phyloP scores from a whole-genome alignment of 1,140 invertebrate genomes.

The Bombus terrestris region DNA sequence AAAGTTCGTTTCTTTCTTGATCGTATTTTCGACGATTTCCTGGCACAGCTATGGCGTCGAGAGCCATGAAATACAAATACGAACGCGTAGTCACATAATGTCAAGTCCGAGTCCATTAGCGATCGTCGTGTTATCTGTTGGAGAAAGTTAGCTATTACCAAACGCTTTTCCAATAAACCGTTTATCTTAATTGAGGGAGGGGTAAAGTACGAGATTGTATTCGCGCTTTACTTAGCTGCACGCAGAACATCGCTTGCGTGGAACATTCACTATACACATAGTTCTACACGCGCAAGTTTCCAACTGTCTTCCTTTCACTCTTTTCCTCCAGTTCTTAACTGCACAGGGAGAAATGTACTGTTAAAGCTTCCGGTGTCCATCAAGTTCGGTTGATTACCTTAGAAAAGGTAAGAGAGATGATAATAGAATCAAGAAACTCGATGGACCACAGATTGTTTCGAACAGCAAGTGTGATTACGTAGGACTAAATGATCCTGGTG shows the following conservation, averaged over 20 bases:
- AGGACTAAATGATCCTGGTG: slow-evolving; percentile 29
- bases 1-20: slow-evolving; percentile 40
- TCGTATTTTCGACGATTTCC: slow-evolving; percentile 15
- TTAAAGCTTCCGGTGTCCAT: slow-evolving; percentile 37
- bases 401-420: background rate
- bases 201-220: background rate
- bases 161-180: slow-evolving; percentile 34
- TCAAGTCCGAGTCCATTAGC: slow-evolving; percentile 29
- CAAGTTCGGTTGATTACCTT: slow-evolving; percentile 28
- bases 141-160: background rate
- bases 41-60: background rate
- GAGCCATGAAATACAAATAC: background rate
- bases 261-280: background rate
- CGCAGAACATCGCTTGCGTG: background rate
- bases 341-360: slow-evolving; percentile 50
- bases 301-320: slow-evolving; percentile 17
- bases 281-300: background rate
- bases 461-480: slow-evolving; percentile 33
- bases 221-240: background rate
- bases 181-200: slow-evolving; percentile 19
- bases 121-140: slow-evolving; percentile 1
- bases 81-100: background rate
- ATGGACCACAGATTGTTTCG: slow-evolving; percentile 27
- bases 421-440: background rate
- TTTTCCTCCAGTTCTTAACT: slow-evolving; percentile 6